Evolutionary conservation across 2,113 vertebrate genomes (phyloP).

Genomic region (Echinops telfairi): DNA sequence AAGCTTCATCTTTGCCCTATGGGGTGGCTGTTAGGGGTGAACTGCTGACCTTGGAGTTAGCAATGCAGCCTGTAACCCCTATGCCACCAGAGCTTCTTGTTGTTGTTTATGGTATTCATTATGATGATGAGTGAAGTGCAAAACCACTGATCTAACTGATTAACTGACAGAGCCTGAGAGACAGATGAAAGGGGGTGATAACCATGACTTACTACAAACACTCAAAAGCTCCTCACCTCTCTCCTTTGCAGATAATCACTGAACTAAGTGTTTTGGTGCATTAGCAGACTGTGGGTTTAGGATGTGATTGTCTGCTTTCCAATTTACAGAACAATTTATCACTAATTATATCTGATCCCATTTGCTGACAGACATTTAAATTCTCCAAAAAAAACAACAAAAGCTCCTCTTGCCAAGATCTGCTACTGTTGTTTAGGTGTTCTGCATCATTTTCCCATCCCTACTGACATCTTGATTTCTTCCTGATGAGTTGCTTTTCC

Average conservation of each 20-base stretch:
- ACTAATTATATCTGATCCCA: background rate
- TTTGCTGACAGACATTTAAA: background rate
- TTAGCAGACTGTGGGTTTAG: background rate
- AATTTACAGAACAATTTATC: background rate
- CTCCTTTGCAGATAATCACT: background rate
- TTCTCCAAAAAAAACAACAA: background rate
- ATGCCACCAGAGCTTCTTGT: too few species aligned
- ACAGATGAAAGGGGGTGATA: background rate
- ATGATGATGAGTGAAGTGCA: background rate
- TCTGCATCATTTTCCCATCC: background rate
- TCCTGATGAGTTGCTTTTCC: conserved; percentile 40
- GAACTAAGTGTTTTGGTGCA: background rate
- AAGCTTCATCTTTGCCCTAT: too few species aligned
- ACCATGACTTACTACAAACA: background rate
- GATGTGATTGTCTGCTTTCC: background rate
- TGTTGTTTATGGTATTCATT: background rate
- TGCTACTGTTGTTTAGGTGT: conserved; percentile 1
- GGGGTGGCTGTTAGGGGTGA: too few species aligned
- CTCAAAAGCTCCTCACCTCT: background rate
- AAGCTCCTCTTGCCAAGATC: background rate
- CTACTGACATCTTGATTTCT: background rate
- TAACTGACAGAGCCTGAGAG: background rate
- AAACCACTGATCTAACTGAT: background rate
- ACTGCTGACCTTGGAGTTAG: too few species aligned
- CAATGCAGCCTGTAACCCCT: too few species aligned